Base-by-base conservation (phyloP, 2,797 vertebrate genomes). In the Psittacula derbiana region DNA sequence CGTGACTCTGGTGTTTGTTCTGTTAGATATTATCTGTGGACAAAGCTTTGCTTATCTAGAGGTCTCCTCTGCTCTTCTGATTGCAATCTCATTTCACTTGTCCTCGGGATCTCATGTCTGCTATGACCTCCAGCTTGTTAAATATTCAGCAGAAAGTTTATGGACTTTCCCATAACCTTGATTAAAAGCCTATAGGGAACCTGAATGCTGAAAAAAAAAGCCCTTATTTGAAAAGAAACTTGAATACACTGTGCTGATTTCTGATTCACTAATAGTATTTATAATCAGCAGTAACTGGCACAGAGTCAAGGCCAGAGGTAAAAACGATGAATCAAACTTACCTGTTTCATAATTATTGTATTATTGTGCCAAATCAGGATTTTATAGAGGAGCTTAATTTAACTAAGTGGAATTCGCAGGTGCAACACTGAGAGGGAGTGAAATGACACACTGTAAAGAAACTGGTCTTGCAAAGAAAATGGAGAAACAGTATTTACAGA, bases 121-220 rank as follows among this genome's bases (percentile, higher is more conserved):
- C 81, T 91, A 41, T 21, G 85, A 98, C 97, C 97, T 98, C 95
- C 79, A 95, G 92, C 94, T 97, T 96, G 95, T 97, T 98, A 98
- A 98, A 97, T 97, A 98, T 98, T 97, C 97, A 97, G 88, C 65
- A 93, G 96, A 97, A 98, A 97, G 92, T 97, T 97, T 98, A 97
- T 97, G 94, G 95, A 96, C 92, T 97, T 98, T 97, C 92, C 95
- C 88, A 96, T 96, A 98, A 97, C 97, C 96, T 97, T 98, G 96
- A 97, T 98, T 97, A 97, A 97, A 97, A 97, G 94, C 86, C 93
- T 92, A 65, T 93, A 75, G 96, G 96, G 93, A 97, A 91, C 86
- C 66, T 80, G 92, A 97, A 95, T 87, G 87, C 96, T 97, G 88
- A 92, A 97, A 97, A 97, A 78, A 57, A 33, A 96, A 83, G 44